A percentile compares a stretch with the other conserved stretches of the same genome.
Conservation (phyloP, 2,797 vertebrate genomes). For the Lateolabrax maculatus region DNA sequence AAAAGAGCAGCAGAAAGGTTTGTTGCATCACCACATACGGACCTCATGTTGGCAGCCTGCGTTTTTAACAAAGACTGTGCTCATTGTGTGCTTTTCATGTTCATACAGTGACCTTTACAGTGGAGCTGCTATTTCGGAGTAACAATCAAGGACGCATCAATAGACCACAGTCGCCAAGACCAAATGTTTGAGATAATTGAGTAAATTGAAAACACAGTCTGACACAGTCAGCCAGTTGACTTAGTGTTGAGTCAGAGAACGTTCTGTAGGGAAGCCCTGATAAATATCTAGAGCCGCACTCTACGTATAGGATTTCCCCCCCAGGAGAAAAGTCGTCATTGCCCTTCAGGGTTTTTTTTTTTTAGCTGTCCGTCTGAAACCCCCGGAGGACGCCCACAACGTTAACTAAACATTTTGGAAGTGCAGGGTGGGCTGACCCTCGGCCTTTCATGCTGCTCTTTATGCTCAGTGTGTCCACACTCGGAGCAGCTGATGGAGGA, state of each 20-base stretch:
- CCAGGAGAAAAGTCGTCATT: conserved; percentile 26
- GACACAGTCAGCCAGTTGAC: conserved; percentile 29
- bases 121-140: conserved; percentile 54
- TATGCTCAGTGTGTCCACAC: conserved; percentile 12
- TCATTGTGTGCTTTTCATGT: conserved; percentile 57
- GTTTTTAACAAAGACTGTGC: conserved; percentile 44
- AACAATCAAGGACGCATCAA: conserved; percentile 55
- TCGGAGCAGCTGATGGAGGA: conserved; percentile 13
- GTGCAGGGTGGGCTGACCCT: conserved; percentile 42
- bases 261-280: conserved; percentile 37
- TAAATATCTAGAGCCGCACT: conserved; percentile 30
- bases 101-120: conserved; percentile 52
- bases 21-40: conserved; percentile 46
- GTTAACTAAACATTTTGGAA: conserved; percentile 62
- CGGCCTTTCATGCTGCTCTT: conserved; percentile 43
- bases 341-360: not conserved
- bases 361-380: conserved; percentile 44
- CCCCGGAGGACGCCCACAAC: conserved; percentile 35
- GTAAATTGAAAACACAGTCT: conserved; percentile 60
- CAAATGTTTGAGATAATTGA: conserved; percentile 51
- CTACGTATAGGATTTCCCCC: conserved; percentile 18
- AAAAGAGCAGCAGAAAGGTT: conserved; percentile 35
- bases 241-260: conserved; percentile 42
- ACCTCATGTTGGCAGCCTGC: conserved; percentile 33
- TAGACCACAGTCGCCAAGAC: conserved; percentile 38